A percentile compares a stretch with the other conserved stretches of the same genome.
Evolutionary conservation across 2,113 vertebrate genomes (phyloP).

Genomic region (Cyanocitta stelleri): DNA sequence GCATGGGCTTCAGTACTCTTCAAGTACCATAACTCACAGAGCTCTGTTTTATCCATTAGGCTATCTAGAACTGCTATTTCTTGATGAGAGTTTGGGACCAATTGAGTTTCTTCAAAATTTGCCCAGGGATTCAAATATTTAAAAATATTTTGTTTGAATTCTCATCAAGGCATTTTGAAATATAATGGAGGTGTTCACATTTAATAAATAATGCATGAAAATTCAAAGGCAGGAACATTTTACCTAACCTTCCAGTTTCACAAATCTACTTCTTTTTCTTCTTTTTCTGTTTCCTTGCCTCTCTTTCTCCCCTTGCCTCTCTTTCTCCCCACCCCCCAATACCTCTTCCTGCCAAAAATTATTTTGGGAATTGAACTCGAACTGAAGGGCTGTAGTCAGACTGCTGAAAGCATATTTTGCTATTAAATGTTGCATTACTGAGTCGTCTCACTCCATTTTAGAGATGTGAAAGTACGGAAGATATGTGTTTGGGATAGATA

Average conservation of each 20-base stretch:
- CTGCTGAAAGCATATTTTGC: background rate
- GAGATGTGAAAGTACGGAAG: background rate
- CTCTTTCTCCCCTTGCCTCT: background rate
- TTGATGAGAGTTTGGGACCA: background rate
- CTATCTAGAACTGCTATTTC: background rate
- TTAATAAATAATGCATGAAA: background rate
- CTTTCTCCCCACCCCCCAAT: fast-evolving
- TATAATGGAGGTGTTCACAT: background rate
- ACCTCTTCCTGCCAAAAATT: background rate
- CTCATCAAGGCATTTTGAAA: background rate
- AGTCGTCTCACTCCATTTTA: background rate
- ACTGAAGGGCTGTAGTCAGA: background rate
- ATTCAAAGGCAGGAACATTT: background rate
- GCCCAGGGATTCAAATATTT: background rate
- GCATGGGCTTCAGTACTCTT: background rate
- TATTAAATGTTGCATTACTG: background rate
- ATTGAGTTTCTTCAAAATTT: background rate
- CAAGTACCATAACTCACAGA: background rate
- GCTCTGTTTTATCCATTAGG: background rate
- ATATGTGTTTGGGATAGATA: background rate
- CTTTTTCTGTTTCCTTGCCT: background rate
- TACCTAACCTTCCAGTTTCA: background rate
- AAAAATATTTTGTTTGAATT: slow-evolving; percentile 7
- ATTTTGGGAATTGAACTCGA: background rate
- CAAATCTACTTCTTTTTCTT: background rate